Evolutionary conservation across 2,113 vertebrate species (phyloP).

Genomic region (Pyxicephalus adspersus): DNA sequence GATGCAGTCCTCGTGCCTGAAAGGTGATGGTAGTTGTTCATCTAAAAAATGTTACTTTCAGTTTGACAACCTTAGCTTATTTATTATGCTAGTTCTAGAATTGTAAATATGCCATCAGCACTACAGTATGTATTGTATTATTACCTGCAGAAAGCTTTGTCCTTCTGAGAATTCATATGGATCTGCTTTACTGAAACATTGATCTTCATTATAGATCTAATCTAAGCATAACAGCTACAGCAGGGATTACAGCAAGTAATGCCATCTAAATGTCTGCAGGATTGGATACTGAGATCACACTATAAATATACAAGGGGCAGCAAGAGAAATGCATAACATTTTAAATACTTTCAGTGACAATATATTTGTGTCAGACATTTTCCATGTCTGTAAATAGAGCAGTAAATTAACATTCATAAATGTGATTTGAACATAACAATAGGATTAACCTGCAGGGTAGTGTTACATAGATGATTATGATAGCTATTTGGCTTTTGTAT

Average conservation of each 20-base stretch:
- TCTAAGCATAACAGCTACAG: not conserved
- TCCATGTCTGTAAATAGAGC: slow-evolving; percentile 5
- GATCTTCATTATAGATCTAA: not conserved
- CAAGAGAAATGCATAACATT: slow-evolving; percentile 13
- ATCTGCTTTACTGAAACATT: not conserved
- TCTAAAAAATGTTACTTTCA: too few relatives aligned
- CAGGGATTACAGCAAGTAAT: not conserved
- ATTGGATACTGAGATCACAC: not conserved
- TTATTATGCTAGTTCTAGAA: too few relatives aligned
- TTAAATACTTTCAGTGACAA: slow-evolving; percentile 18
- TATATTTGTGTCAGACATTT: slow-evolving; percentile 25
- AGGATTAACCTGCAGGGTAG: not conserved
- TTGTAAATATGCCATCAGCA: too few relatives aligned
- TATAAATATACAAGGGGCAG: not conserved
- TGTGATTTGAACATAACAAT: slow-evolving; percentile 16
- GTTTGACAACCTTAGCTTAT: too few relatives aligned
- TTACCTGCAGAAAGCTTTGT: not conserved
- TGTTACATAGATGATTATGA: slow-evolving; percentile 19
- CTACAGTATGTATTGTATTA: not conserved
- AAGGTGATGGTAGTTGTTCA: too few relatives aligned
- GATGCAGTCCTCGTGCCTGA: too few relatives aligned
- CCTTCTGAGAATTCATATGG: not conserved
- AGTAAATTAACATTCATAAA: slow-evolving; percentile 39
- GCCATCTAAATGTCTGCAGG: not conserved
- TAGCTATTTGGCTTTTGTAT: slow-evolving; percentile 5